These are phyloP conservation scores for Lagria hirta DNA, from an alignment of 2,888 invertebrate genomes.

Conservation along the genomic window DNA sequence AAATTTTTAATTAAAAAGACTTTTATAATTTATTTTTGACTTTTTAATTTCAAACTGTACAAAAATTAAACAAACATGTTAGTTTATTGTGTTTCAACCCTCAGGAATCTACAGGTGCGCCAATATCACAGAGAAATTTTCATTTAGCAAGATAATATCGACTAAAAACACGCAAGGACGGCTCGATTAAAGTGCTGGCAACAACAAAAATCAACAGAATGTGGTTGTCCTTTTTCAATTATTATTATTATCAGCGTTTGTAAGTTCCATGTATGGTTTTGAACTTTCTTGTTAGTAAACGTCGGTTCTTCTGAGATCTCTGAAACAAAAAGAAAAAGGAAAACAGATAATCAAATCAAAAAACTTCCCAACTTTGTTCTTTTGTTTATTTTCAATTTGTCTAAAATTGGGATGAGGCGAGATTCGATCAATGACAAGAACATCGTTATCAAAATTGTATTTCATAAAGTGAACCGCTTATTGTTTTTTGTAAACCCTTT, in stretches of 20 bases:
- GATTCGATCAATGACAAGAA: constrained; percentile 19
- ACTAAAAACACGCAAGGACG: constrained; percentile 21
- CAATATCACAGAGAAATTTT: constrained; percentile 21
- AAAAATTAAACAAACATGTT: constrained; percentile 16
- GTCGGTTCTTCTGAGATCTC: constrained; percentile 53
- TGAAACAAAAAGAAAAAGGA: constrained; percentile 39
- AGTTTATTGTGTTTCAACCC: constrained; percentile 7
- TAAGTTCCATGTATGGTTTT: constrained; percentile 55
- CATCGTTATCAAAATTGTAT: constrained; percentile 13
- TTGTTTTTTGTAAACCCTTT: too few species aligned
- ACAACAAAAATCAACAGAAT: constrained; percentile 8
- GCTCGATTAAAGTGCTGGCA: constrained; percentile 8
- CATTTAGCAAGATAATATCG: constrained; percentile 14
- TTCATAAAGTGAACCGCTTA: too few species aligned
- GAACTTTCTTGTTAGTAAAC: constrained; percentile 53
- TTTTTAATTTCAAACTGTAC: constrained; percentile 12
- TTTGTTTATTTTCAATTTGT: constrained; percentile 25
- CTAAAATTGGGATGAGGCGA: constrained; percentile 7
- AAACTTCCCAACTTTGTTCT: constrained; percentile 18
- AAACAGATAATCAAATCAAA: constrained; percentile 17
- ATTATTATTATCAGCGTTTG: constrained; percentile 31
- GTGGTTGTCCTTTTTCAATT: constrained; percentile 3
- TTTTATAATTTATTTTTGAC: constrained; percentile 8
- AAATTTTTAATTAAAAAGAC: too few species aligned
- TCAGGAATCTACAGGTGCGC: constrained; percentile 23